Conservation (phyloP, 2,113 vertebrate genomes). For the Grammatotria lemairii region DNA sequence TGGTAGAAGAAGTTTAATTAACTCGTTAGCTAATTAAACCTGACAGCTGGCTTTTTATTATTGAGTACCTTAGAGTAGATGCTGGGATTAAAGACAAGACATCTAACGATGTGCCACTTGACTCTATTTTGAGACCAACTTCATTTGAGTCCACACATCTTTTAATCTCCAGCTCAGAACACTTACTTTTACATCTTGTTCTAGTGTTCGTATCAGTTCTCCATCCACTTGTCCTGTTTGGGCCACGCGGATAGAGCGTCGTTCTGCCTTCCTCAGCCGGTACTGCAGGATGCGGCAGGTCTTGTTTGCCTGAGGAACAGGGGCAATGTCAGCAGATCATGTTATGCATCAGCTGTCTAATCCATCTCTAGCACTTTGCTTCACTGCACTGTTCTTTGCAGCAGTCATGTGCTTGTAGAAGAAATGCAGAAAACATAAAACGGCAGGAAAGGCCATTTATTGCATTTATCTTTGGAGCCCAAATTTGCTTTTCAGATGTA, state of each 20-base stretch:
- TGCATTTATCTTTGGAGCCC: neutral
- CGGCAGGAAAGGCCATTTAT: neutral
- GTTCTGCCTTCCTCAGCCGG: slow-evolving; percentile 91
- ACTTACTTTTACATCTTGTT: slow-evolving; percentile 95
- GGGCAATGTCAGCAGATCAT: neutral
- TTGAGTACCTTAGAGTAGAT: neutral
- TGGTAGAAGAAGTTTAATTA: neutral
- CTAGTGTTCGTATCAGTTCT: slow-evolving; percentile 88
- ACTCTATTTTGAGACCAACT: neutral
- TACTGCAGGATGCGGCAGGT: slow-evolving; percentile 98
- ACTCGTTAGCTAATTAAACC: neutral
- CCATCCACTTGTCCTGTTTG: slow-evolving; percentile 94
- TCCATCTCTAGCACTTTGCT: neutral
- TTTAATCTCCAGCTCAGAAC: neutral
- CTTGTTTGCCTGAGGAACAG: slow-evolving; percentile 79
- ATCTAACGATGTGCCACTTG: neutral
- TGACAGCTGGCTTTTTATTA: neutral
- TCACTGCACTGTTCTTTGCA: neutral
- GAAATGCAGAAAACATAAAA: neutral
- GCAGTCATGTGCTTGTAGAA: neutral
- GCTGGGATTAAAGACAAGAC: neutral
- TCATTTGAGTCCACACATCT: neutral
- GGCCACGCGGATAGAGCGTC: slow-evolving; percentile 89
- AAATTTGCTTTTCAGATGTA: neutral
- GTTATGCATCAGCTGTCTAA: neutral